Percentiles rank a stretch among this genome's conserved stretches.
Evolutionary conservation across 2,797 vertebrate genomes (phyloP).

Genomic region (Bovichtus variegatus): DNA sequence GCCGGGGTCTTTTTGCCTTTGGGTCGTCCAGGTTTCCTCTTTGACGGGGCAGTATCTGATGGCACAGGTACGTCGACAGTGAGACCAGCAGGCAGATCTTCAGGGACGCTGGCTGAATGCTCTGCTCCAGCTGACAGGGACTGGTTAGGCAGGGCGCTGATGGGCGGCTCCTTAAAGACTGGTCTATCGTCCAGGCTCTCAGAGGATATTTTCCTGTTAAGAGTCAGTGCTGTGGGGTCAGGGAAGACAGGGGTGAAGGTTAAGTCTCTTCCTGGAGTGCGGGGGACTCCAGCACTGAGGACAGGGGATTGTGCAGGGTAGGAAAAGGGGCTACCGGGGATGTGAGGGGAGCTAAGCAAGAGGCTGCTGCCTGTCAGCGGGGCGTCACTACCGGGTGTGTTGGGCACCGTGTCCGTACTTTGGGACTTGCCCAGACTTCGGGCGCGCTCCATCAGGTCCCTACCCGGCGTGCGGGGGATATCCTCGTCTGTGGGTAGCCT

Average conservation of each 20-base stretch:
- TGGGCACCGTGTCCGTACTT: constrained; percentile 92
- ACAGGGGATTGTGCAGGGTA: constrained; percentile 96
- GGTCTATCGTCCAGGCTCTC: constrained; percentile 89
- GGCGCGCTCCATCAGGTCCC: constrained; percentile 89
- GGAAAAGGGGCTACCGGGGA: constrained; percentile 95
- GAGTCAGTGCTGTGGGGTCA: constrained; percentile 87
- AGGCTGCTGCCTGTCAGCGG: constrained; percentile 91
- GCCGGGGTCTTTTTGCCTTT: constrained; percentile 83
- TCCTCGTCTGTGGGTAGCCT: constrained; percentile 91
- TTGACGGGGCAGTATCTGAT: constrained; percentile 84
- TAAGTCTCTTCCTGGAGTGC: constrained; percentile 96
- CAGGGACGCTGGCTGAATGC: constrained; percentile 73
- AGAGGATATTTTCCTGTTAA: constrained; percentile 90
- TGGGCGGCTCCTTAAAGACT: constrained; percentile 89
- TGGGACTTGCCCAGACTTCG: constrained; percentile 91
- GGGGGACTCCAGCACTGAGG: constrained; percentile 91
- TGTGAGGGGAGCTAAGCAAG: constrained; percentile 92
- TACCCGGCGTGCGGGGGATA: constrained; percentile 92
- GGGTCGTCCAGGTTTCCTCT: constrained; percentile 91
- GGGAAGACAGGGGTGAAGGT: constrained; percentile 96
- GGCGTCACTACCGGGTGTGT: constrained; percentile 91
- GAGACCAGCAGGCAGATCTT: constrained; percentile 69
- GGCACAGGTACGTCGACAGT: constrained; percentile 72
- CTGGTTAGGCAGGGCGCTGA: constrained; percentile 83
- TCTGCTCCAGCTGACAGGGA: constrained; percentile 75